phyloP scores from a whole-genome alignment of 2,113 vertebrate genomes.

The Scopus umbretta region DNA sequence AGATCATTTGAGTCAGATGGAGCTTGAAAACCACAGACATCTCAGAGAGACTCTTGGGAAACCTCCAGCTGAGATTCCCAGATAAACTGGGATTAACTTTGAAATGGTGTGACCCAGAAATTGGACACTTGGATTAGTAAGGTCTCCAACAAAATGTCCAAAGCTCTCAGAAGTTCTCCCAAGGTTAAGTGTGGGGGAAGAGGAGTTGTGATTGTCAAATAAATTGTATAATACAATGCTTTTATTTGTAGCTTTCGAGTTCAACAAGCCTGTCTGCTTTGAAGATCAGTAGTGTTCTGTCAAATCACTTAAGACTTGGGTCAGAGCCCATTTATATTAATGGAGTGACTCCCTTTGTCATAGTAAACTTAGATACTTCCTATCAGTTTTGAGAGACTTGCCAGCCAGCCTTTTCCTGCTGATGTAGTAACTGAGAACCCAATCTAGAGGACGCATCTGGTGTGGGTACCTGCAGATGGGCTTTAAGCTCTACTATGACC shows the following conservation, averaged over 20 bases:
- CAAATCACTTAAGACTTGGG: neutral
- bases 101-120: neutral
- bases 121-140: neutral
- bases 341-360: neutral
- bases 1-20: neutral
- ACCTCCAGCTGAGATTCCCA: slow-evolving; percentile 21
- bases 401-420: neutral
- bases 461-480: neutral
- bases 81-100: slow-evolving; percentile 29
- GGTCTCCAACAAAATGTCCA: neutral
- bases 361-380: neutral
- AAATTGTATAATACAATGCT: neutral
- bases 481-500: fast-evolving
- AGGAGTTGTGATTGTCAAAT: neutral
- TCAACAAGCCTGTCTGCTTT: neutral
- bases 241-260: neutral
- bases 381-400: neutral
- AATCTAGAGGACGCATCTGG: fast-evolving
- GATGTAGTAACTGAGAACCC: neutral
- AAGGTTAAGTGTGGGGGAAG: slow-evolving; percentile 9
- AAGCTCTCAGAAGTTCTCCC: slow-evolving; percentile 6
- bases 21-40: slow-evolving; percentile 10
- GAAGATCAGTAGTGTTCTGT: neutral
- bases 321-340: neutral
- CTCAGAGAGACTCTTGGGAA: slow-evolving; percentile 20